Evolutionary conservation across 2,113 vertebrate species (phyloP).

Genomic region (Erinaceus europaeus): DNA sequence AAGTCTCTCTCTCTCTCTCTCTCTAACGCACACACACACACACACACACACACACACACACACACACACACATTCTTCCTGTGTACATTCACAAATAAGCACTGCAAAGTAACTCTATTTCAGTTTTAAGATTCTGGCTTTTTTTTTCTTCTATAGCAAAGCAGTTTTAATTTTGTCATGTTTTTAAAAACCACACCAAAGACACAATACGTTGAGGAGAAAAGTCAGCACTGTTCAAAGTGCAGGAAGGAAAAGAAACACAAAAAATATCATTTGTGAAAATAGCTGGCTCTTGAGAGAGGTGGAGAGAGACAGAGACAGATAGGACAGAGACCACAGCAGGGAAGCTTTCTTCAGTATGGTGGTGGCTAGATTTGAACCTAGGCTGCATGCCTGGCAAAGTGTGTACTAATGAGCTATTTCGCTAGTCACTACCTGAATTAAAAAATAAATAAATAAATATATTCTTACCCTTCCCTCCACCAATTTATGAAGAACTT

Average conservation of each 20-base stretch:
- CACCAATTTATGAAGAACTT: background rate
- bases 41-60: slow-evolving; percentile 11
- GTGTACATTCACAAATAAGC: slow-evolving; percentile 26
- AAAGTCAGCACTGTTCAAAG: slow-evolving; percentile 44
- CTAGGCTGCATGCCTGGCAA: too few relatives aligned
- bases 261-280: slow-evolving; percentile 23
- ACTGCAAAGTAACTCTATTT: background rate
- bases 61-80: background rate
- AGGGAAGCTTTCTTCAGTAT: too few relatives aligned
- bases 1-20: background rate
- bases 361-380: too few relatives aligned
- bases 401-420: too few relatives aligned
- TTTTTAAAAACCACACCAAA: slow-evolving; percentile 31
- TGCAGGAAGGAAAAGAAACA: slow-evolving; percentile 40
- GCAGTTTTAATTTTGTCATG: slow-evolving; percentile 19
- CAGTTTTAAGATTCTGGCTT: slow-evolving; percentile 7
- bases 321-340: too few relatives aligned
- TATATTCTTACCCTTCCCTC: background rate
- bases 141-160: background rate
- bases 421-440: too few relatives aligned
- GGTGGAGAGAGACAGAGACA: too few relatives aligned
- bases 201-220: slow-evolving; percentile 29
- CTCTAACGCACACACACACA: background rate
- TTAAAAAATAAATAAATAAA: too few relatives aligned
- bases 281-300: too few relatives aligned